These are phyloP conservation scores for Squalus acanthias DNA, from an alignment of 2,797 vertebrate species.

Conservation along the genomic window DNA sequence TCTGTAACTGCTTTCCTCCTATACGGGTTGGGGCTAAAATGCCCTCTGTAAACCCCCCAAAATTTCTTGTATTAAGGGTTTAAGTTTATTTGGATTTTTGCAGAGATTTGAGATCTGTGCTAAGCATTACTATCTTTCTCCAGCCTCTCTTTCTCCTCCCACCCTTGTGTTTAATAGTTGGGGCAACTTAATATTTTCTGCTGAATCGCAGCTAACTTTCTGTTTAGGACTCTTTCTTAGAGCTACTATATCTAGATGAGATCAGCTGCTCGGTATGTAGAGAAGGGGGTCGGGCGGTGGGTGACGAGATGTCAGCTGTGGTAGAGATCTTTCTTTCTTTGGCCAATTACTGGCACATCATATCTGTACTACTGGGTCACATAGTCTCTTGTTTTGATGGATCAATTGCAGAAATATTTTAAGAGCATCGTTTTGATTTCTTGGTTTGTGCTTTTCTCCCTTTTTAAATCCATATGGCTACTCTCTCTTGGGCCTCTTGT, in stretches of 20 bases:
- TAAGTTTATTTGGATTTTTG: background rate
- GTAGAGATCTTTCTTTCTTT: background rate
- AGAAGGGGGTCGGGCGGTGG: background rate
- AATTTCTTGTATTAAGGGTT: background rate
- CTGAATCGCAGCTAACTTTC: background rate
- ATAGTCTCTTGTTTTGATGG: background rate
- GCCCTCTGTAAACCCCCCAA: background rate
- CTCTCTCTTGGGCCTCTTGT: background rate
- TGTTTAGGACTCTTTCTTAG: background rate
- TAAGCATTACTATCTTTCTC: background rate
- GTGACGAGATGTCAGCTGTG: background rate
- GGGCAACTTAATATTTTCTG: background rate
- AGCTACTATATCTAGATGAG: background rate
- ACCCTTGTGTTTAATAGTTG: background rate
- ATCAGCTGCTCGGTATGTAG: background rate
- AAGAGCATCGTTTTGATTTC: background rate
- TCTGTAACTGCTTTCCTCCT: background rate
- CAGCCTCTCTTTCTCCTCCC: background rate
- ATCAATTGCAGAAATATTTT: background rate
- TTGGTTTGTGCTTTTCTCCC: background rate
- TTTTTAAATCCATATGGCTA: background rate
- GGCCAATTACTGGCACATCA: background rate
- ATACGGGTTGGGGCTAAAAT: background rate
- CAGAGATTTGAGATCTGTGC: no score
- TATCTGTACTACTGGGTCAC: background rate